A percentile compares a stretch with the other conserved stretches of the same genome.
phyloP scores from a whole-genome alignment of 2,113 vertebrate genomes.

The Trachemys scripta region DNA sequence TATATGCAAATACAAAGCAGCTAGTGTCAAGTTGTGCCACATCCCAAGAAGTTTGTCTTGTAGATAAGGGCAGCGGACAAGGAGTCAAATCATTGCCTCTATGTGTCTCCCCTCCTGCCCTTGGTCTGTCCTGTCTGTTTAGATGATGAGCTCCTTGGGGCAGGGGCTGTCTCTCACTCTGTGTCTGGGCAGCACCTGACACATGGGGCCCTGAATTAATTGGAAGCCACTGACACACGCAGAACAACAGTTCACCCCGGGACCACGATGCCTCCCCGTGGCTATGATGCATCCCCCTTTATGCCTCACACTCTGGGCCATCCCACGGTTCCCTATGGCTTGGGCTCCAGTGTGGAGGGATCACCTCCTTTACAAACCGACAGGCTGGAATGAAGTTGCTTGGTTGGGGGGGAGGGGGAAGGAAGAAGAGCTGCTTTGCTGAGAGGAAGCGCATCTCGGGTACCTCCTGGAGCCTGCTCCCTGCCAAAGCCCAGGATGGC shows the following conservation, averaged over 20 bases:
- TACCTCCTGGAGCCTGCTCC: neutral
- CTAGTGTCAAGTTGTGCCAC: neutral
- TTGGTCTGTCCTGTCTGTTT: neutral
- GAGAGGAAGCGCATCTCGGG: neutral
- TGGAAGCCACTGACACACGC: neutral
- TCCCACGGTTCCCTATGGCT: no score
- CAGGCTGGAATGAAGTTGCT: neutral
- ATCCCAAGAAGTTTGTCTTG: neutral
- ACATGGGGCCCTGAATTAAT: neutral
- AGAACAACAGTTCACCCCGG: rapidly evolving
- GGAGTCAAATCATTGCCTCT: neutral
- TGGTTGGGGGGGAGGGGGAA: neutral
- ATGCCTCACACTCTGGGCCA: neutral
- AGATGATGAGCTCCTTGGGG: neutral
- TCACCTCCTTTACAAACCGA: no score
- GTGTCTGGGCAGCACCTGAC: neutral
- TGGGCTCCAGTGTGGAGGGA: no score
- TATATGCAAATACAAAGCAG: neutral
- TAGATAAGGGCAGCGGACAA: neutral
- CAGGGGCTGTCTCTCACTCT: neutral
- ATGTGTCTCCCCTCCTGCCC: neutral
- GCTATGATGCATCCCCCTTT: neutral
- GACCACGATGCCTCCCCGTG: neutral
- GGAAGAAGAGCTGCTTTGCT: neutral
- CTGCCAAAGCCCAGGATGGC: neutral